These are phyloP conservation scores for Pelecanus crispus DNA, from an alignment of 2,113 vertebrate species.

Conservation along the genomic window DNA sequence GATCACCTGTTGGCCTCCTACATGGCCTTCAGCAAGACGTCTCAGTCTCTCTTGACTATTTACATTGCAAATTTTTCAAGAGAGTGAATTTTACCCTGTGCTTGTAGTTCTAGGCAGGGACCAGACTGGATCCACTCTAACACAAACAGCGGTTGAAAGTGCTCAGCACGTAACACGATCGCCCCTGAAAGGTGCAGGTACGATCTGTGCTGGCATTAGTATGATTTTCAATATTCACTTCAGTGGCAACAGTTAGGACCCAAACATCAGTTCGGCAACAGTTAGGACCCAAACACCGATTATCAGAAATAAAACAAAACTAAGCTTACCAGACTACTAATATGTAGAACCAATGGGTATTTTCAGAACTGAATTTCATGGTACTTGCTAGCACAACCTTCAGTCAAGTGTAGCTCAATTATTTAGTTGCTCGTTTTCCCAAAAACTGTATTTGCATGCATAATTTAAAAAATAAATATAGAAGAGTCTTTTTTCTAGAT, in stretches of 20 bases:
- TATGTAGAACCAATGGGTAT: neutral
- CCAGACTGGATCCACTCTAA: neutral
- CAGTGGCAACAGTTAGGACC: neutral
- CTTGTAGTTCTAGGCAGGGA: neutral
- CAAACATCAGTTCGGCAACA: neutral
- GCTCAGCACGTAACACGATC: fast-evolving
- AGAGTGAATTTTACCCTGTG: neutral
- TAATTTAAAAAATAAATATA: neutral
- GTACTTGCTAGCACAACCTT: neutral
- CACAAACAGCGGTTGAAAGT: neutral
- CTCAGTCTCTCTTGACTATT: neutral
- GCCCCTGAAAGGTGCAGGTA: neutral
- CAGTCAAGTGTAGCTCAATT: neutral
- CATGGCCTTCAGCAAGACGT: neutral
- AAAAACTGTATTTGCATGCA: neutral
- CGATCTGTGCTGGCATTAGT: neutral
- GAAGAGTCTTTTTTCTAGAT: neutral
- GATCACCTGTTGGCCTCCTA: neutral
- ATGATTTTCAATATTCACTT: neutral
- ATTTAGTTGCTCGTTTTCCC: neutral
- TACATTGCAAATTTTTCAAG: neutral
- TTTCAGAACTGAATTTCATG: neutral
- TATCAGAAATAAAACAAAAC: neutral
- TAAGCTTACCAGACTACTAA: neutral
- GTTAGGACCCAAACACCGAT: neutral